phyloP scores from a whole-genome alignment of 2,797 vertebrate genomes.

The Harpagifer antarcticus region DNA sequence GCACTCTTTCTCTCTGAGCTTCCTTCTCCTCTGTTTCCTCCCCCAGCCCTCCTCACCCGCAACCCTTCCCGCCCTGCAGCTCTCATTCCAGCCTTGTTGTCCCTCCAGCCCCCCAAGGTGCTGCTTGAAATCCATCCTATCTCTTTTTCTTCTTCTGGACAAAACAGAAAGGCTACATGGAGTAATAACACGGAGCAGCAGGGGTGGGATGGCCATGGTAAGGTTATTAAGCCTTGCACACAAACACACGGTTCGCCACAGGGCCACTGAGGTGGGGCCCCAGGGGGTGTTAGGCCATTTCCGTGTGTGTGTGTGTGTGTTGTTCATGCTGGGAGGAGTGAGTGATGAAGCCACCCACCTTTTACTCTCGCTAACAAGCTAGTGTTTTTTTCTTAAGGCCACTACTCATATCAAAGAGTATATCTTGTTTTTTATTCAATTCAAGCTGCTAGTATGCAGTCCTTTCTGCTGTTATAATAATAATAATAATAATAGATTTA shows the following conservation, averaged over 20 bases:
- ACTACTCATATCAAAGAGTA: not conserved
- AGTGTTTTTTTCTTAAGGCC: not conserved
- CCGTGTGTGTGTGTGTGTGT: slow-evolving; percentile 13
- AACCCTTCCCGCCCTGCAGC: slow-evolving; percentile 34
- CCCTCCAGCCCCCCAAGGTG: slow-evolving; percentile 34
- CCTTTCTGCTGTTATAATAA: not conserved
- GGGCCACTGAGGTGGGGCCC: slow-evolving; percentile 59
- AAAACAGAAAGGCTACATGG: slow-evolving; percentile 61
- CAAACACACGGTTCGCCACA: slow-evolving; percentile 64
- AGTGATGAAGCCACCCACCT: slow-evolving; percentile 62
- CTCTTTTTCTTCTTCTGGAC: slow-evolving; percentile 61
- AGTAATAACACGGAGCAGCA: slow-evolving; percentile 73
- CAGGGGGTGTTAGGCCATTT: slow-evolving; percentile 45
- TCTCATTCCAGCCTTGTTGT: slow-evolving; percentile 29
- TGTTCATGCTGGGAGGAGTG: slow-evolving; percentile 38
- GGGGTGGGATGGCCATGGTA: slow-evolving; percentile 63
- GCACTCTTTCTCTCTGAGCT: slow-evolving; percentile 34
- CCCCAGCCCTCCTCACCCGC: slow-evolving; percentile 12
- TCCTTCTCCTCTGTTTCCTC: slow-evolving; percentile 26
- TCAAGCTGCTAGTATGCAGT: slow-evolving; percentile 1
- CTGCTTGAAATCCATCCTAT: slow-evolving; percentile 65
- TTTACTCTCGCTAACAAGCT: slow-evolving; percentile 37
- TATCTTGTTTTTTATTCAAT: not conserved
- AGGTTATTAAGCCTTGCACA: slow-evolving; percentile 73
- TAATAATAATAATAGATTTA: no score